phyloP scores from a whole-genome alignment of 2,113 vertebrate genomes.

The Spea multiplicata region DNA sequence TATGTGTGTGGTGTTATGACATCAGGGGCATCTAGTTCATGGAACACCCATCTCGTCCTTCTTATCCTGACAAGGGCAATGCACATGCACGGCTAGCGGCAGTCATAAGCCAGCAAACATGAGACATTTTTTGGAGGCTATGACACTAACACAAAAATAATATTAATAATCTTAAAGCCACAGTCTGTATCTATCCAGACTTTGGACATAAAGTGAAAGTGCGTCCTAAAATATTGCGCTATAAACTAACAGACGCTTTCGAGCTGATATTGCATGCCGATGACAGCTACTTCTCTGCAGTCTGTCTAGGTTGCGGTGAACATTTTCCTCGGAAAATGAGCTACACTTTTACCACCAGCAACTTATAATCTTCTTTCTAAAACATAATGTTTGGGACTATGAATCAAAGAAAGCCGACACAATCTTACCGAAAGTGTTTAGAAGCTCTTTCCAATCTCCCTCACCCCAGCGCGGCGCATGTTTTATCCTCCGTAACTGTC shows the following conservation, averaged over 20 bases:
- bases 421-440: constrained; percentile 4
- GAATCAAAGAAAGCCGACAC: constrained; percentile 11
- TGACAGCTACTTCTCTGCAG: neutral
- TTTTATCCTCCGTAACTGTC: neutral
- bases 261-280: neutral
- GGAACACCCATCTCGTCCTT: too few relatives aligned
- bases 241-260: neutral
- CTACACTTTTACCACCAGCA: neutral
- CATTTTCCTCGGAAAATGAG: neutral
- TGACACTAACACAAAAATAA: too few relatives aligned
- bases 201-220: neutral
- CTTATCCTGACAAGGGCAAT: too few relatives aligned
- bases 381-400: neutral
- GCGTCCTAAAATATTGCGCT: neutral
- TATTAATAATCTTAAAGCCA: too few relatives aligned
- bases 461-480: neutral
- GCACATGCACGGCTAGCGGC: too few relatives aligned
- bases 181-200: too few relatives aligned
- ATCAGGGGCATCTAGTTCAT: too few relatives aligned
- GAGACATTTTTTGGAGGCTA: too few relatives aligned
- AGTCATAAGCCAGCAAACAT: too few relatives aligned
- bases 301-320: neutral
- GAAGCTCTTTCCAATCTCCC: neutral
- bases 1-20: too few relatives aligned
- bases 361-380: neutral